These are phyloP conservation scores for Rhopilema esculentum DNA, from an alignment of 30 jellyfish, hydroid and myxozoan genomes.

Conservation along the genomic window DNA sequence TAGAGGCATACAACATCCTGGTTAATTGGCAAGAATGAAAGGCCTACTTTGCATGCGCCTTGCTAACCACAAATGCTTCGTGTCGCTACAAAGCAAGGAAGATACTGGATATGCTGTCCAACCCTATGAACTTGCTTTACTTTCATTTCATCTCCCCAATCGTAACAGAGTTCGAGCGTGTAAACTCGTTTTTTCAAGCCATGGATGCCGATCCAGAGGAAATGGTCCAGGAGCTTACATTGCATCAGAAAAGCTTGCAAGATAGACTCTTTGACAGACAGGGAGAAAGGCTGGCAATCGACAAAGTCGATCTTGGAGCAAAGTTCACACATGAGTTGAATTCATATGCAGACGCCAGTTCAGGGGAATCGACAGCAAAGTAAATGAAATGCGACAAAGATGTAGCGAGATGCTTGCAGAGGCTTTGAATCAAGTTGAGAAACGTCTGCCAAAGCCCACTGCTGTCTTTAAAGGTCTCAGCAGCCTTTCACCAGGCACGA, in stretches of 20 bases:
- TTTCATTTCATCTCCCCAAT: constrained; percentile 54
- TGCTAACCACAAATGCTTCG: constrained; percentile 52
- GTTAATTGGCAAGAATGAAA: constrained; percentile 64
- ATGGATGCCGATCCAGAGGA: constrained; percentile 64
- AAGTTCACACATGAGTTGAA: constrained; percentile 54
- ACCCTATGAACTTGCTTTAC: constrained; percentile 63
- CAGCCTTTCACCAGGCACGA: constrained; percentile 51
- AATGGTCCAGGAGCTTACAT: constrained; percentile 54
- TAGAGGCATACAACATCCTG: constrained; percentile 54
- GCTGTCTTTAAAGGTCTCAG: constrained; percentile 62
- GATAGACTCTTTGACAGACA: constrained; percentile 36
- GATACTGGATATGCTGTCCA: constrained; percentile 56
- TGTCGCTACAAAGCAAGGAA: constrained; percentile 58
- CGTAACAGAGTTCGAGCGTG: constrained; percentile 54
- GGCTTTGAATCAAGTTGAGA: constrained; percentile 60
- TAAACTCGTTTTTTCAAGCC: constrained; percentile 53
- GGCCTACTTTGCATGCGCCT: constrained; percentile 70
- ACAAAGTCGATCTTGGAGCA: constrained; percentile 54
- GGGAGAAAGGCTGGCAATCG: constrained; percentile 32
- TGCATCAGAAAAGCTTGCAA: constrained; percentile 49
- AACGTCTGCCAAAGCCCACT: constrained; percentile 66
- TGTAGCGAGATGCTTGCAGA: constrained; percentile 42
- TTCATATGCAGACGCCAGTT: constrained; percentile 3
- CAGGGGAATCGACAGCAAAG: constrained; percentile 12
- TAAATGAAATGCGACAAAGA: constrained; percentile 31